Base-by-base conservation (phyloP, 2,797 vertebrate genomes). In the Mormyrops attenuatus region DNA sequence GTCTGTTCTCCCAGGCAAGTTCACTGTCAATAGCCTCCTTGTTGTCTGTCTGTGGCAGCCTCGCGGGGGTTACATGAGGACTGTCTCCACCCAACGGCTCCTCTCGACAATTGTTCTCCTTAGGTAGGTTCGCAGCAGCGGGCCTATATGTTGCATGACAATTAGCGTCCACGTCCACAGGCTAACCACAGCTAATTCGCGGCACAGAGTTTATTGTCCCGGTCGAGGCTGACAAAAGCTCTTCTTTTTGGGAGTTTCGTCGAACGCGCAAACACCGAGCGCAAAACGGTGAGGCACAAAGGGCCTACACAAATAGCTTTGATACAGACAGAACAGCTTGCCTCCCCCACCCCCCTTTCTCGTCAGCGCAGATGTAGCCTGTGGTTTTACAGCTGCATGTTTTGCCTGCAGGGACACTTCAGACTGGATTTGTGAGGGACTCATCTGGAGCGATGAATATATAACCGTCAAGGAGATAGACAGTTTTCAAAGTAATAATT, bases 241-340 rank as follows among this genome's bases (percentile, higher is more conserved):
- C 92, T 92, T 89, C 93, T 96, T 97, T 95, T 96, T 95, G 91
- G 93, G 92, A 91, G 90, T 92, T 90, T 90, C 88, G 93, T 93
- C 95, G 93, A 95, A 95, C 95, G 96, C 94, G 93, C 95, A 95
- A 96, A 95, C 92, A 95, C 94, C 94, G 95, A 92, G 93, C 94
- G 93, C 93, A 94, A 94, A 95, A 94, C 95, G 93, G 94, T 92
- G 92, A 90, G 0, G 15, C 90, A 93, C 91, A 91, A 93, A 92
- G 87, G 91, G 90, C 77, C 90, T 90, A 52, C 90, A 91, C 93
- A 94, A 94, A 93, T 3, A 91, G 91, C 89, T 38, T n/a, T 89
- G 38, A 52, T 93, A 91, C 88, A 90, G 89, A 93, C 91, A 52
- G 52, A 57, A 88, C 9, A 90, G 50, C 38, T 49, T n/a, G 50